Base-by-base conservation (phyloP, 2,888 invertebrate species). In the Papilio elwesi region DNA sequence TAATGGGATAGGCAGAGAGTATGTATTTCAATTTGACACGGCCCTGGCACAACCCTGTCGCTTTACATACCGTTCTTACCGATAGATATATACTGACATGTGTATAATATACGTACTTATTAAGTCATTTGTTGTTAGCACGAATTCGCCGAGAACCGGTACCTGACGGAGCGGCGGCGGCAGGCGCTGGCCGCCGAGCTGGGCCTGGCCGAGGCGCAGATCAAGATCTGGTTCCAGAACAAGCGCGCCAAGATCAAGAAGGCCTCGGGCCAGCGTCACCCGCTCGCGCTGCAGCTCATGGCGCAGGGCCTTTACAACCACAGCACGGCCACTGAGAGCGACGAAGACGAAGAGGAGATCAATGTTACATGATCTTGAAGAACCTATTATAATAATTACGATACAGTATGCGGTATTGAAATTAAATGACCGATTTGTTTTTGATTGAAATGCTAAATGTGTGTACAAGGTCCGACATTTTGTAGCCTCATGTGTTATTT, bases 161-260 rank as follows among this genome's bases (percentile, higher is more conserved):
- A 99, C 94, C 95, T 99, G 81, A 99, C 98, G 1, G 99, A 99
- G 88, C 95, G 97, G 74, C 94, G 99, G 78, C 95, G 99, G 62
- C 98, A 98, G 87, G 96, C 97, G 78, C 93, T 99, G 75, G 98
- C 98, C n/a, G 95, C 96, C 6, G 98, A 98, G 83, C 94, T 99
- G 74, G 97, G 98, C 0, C 94, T 99, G 74, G 98, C 99, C 81
- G 99, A 99, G 89, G 98, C 98, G 0, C 99, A 99, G 93, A 99
- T 98, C 87, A 98, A 98, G 94, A 98, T 98, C 88, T 98, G 98
- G 98, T 98, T 98, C 94, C 98, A 99, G 94, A 98, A 99, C 93
- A 98, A 99, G 88, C 95, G 99, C 15, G 99, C 99, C 76, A 99
- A 99, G 93, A 97, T 98, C 88, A 99, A 99, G 95, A 99, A 99